Base-by-base conservation (phyloP, 2,113 vertebrate genomes). In the Rhombomys opimus region DNA sequence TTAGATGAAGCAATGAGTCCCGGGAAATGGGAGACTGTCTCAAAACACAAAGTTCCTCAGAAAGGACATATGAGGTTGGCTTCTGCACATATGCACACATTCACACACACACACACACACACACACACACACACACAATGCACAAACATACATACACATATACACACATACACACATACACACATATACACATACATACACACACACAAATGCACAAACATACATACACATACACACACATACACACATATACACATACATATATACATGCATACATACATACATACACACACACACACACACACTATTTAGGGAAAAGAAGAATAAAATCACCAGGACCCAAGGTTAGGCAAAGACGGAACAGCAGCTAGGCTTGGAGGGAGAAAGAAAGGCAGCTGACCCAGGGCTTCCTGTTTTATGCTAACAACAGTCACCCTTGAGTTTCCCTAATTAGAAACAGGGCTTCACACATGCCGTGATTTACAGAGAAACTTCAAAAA, bases 401-500 rank as follows among this genome's bases (percentile, higher is more conserved):
- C 75, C 25, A 14, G 61, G 38, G 50, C 35, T 67, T 63, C 2
- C 2, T 22, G 67, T 75, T 92, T 89, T 35, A 30, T 46, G 85
- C 54, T 92, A 86, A 85, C 0, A 5, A 84, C 20, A 67, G n/a
- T 87, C 78, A 22, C 61, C 73, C 85, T 75, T 92, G 81, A 59
- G 9, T 77, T 78, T 85, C 63, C 93, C 91, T 77, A 82, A 90
- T 75, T 65, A 22, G 75, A 65, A 96, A 65, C 80, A 63, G 17
- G 23, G 63, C 72, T 50, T 77, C 70, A 0, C 0, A 2, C n/a
- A 15, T 59, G 7, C 30, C n/a, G 80, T 57, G 63, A 70, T 87
- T 38, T 27, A 18, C 6, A 1, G 3, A 92, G 85, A 70, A 46
- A 65, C 95, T 96, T 90, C 50, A 91, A 90, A 93, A 46, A 35